Evolutionary conservation across 1,140 invertebrate genomes (phyloP), one percentile per base, ranked within the genome.

Genomic region (Trichogramma pretiosum): DNA sequence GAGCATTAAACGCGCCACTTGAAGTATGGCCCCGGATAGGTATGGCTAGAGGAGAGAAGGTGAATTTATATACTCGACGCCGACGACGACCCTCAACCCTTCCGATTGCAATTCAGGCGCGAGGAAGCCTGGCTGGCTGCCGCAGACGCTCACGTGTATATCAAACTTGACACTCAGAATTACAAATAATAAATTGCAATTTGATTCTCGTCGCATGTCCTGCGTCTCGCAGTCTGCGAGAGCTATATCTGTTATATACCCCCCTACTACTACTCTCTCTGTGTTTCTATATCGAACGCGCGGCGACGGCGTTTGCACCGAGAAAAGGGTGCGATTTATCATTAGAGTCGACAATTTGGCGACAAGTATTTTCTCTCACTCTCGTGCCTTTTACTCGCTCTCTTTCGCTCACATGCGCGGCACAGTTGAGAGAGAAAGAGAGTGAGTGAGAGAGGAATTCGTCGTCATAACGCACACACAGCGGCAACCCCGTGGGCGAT

Each of bases 161-260:
- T 71, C 70, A 71, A 68, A 72, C 69, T 62, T 68, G 65, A 64
- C 68, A 71, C 67, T 70, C 62, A 64, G 67, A 72, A 71, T 72
- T 72, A 72, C 70, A 72, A 72, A 71, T 72, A 72, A 71, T 67
- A 72, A 72, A 72, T 72, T 72, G 67, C 66, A 71, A 71, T 72
- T 71, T 72, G 70, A 72, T 67, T 67, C 63, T 56, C 55, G 62
- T 34, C 33, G 33, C 19, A 30, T n/a, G n/a, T 16, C 11, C 24
- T 28, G 5, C 24, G 24, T 5, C 24, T 28, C 11, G 26, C 37
- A 33, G n/a, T n/a, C n/a, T 38, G 40, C 24, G 47, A 46, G 45
- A 28, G n/a, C n/a, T n/a, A n/a, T n/a, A n/a, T n/a, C n/a, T n/a
- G n/a, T n/a, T n/a, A n/a, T n/a, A n/a, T n/a, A n/a, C n/a, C n/a